Evolutionary conservation across 2,113 vertebrate genomes (phyloP).

Genomic region (Laterallus jamaicensis): DNA sequence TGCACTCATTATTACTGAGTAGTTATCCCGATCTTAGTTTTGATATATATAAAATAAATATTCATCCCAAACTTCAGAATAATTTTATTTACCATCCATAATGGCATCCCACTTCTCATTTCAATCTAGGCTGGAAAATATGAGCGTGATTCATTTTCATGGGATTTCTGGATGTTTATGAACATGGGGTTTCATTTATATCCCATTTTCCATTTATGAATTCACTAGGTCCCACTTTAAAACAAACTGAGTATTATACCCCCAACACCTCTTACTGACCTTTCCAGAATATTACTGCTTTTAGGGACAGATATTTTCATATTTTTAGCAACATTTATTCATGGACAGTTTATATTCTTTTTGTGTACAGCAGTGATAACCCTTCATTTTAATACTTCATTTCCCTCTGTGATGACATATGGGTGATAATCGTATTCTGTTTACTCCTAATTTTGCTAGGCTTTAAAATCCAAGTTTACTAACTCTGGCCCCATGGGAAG

Average conservation of each 20-base stretch:
- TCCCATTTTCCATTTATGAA: background rate
- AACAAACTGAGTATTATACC: background rate
- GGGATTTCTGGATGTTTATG: background rate
- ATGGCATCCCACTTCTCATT: background rate
- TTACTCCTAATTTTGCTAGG: background rate
- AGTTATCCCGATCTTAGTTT: background rate
- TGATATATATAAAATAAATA: background rate
- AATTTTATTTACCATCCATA: background rate
- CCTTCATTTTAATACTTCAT: background rate
- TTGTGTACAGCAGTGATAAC: background rate
- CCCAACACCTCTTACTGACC: background rate
- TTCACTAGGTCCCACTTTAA: background rate
- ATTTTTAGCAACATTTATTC: background rate
- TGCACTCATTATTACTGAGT: background rate
- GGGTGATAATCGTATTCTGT: background rate
- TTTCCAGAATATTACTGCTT: background rate
- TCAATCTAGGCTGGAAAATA: background rate
- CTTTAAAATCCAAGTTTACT: background rate
- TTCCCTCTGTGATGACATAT: background rate
- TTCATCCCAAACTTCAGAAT: background rate
- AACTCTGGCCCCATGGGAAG: background rate
- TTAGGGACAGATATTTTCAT: background rate
- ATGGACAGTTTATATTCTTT: background rate
- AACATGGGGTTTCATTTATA: background rate
- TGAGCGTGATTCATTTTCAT: background rate